A percentile compares a stretch with the other conserved stretches of the same genome.
phyloP scores from a whole-genome alignment of 92 coral and sea anemone species.

The Bergia puertoricense region DNA sequence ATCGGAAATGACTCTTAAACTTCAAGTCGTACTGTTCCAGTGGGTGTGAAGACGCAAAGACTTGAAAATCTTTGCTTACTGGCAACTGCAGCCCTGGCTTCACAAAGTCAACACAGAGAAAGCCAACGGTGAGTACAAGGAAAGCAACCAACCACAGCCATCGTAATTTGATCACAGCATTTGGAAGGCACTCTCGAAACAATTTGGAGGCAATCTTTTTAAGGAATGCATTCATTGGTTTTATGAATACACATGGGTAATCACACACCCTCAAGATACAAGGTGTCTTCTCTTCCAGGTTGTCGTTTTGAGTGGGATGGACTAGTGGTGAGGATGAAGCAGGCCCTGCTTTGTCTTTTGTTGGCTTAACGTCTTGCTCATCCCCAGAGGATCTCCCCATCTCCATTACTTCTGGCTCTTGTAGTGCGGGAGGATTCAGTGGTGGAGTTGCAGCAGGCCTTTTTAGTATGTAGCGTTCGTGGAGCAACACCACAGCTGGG shows the following conservation, averaged over 20 bases:
- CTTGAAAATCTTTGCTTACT: constrained; percentile 78
- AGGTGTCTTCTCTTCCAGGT: constrained; percentile 5
- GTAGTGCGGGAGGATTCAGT: not conserved
- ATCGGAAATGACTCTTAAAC: constrained; percentile 77
- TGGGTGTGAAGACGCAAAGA: constrained; percentile 77
- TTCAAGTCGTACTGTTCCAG: constrained; percentile 81
- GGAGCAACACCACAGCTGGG: constrained; percentile 81
- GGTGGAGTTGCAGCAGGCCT: constrained; percentile 45
- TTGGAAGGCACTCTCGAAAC: constrained; percentile 80
- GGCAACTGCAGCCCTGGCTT: constrained; percentile 80
- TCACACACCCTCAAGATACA: constrained; percentile 57
- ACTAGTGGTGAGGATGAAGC: not conserved
- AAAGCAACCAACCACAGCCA: constrained; percentile 75
- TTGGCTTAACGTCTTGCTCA: not conserved
- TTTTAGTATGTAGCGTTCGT: constrained; percentile 77
- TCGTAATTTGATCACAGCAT: constrained; percentile 61
- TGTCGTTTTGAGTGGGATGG: not conserved
- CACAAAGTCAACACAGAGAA: constrained; percentile 72
- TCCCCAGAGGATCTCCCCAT: constrained; percentile 4
- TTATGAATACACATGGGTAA: constrained; percentile 71
- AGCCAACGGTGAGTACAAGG: constrained; percentile 78
- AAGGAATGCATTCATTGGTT: constrained; percentile 43
- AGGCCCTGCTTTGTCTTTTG: not conserved
- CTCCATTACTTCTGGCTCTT: not conserved
- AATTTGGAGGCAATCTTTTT: constrained; percentile 54